These are phyloP conservation scores for Dasyprocta punctata DNA, from an alignment of 2,113 vertebrate species.

Conservation along the genomic window DNA sequence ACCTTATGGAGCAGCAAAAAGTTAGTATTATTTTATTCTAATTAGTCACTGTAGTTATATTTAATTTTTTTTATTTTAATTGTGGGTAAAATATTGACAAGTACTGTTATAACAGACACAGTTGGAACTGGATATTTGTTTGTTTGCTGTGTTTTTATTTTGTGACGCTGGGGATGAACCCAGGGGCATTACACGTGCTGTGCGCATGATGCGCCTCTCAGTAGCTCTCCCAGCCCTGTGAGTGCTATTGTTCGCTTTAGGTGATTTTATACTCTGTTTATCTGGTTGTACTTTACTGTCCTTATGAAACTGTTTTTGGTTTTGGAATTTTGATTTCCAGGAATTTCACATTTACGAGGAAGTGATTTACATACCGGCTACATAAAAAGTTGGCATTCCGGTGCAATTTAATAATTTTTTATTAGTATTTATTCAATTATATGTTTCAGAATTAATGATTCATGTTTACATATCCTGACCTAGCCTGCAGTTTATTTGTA, in stretches of 20 bases:
- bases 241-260: neutral
- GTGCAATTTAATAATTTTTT: neutral
- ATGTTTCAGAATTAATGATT: neutral
- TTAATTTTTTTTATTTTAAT: neutral
- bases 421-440: neutral
- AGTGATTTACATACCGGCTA: neutral
- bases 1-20: accelerated
- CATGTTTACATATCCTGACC: accelerated
- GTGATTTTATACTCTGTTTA: neutral
- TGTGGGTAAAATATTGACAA: neutral
- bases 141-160: neutral
- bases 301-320: neutral
- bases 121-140: neutral
- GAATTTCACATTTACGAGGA: neutral
- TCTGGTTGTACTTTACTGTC: neutral
- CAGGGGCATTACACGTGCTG: too few species aligned
- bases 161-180: neutral
- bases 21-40: neutral
- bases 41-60: neutral
- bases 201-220: too few species aligned
- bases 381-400: neutral
- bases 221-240: neutral
- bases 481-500: neutral
- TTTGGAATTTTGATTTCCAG: neutral
- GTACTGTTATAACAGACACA: neutral